Base-by-base conservation (phyloP, 2,888 invertebrate species). In the Trachelus stipa region DNA sequence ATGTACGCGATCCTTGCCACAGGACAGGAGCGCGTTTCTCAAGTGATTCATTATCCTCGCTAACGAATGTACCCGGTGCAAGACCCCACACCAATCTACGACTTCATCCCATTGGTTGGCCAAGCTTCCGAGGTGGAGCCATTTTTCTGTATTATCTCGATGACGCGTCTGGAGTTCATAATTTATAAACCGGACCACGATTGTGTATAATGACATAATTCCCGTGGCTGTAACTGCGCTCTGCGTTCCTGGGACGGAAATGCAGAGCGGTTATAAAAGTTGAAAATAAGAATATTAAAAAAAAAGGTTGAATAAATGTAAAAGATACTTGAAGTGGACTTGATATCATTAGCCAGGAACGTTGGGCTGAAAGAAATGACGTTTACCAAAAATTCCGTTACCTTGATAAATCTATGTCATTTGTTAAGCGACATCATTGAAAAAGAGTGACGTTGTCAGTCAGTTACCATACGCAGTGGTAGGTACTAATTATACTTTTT, bases 71-170 rank as follows among this genome's bases (percentile, higher is more conserved):
- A 79, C 82, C 80, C 81, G 33, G 31, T 31, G 71, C 71, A 56
- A 74, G 79, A 74, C 76, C 73, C 33, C 79, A 76, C 75, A 79
- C 35, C 78, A 80, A 76, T 83, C 84, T 83, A 87, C 86, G 85
- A 85, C 87, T 87, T 87, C 86, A 87, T 87, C 85, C 80, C 75
- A 76, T 76, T 35, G 74, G 73, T 73, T 37, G 74, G 35, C 31
- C 74, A 11, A 83, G 85, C 86, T 87, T 86, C 86, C 83, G 84
- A 85, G 85, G 80, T 80, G 83, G 83, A 85, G 84, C 87, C 87
- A 88, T 89, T 89, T 89, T 88, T 89, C 87, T 86, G 86, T 86
- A 88, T 88, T 88, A 89, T 88, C 86, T 87, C 88, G 87, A 87
- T 87, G 87, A 87, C 85, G 85, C 85, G 85, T 80, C 85, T 79